Evolutionary conservation across 2,888 invertebrate species (phyloP), one percentile per base, ranked within the genome.

Genomic region (Hypsopygia costalis): DNA sequence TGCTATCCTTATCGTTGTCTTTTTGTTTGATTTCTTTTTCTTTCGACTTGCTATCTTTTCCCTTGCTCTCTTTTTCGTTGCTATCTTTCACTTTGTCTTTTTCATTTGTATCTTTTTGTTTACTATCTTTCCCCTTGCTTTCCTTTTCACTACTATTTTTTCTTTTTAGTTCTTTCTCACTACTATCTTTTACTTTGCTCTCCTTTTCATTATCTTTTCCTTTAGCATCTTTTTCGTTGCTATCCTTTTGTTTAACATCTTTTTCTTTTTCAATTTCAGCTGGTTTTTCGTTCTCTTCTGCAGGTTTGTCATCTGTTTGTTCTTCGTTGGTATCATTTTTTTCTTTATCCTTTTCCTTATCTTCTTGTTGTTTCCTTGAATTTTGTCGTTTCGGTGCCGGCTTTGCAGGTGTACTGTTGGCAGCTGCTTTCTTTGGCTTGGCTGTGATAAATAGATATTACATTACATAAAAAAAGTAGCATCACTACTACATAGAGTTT

Each of bases 351-450:
- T 55, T 56, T 3, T 63, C 65, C 43, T 72, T 71, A 1, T 76
- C 75, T 31, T 78, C 74, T 30, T 66, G 62, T 49, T 57, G 62
- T 46, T 74, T 81, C 53, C 76, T 72, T n/a, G 75, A 68, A 0
- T 74, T 72, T 34, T 81, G 82, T 2, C 86, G 62, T 48, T 85
- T 86, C 0, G 66, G 30, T 1, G 71, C 55, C 1, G 68, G 52
- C 55, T 79, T 64, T 12, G 53, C 31, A 12, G 68, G 64, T 0
- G 70, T 69, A 44, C 32, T 72, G 47, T 65, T 68, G 0, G 57
- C 40, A 0, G 57, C 40, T 0, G 64, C 36, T 47, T 74, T 85
- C 58, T 71, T 86, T 51, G 55, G 37, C 56, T 77, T 81, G 25
- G 39, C 69, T 75, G 54, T 34, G 47, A 54, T 29, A 12, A 16